Percentiles rank a stretch among this genome's conserved stretches.
Conservation (phyloP, 2,888 invertebrate genomes). For the Yponomeuta plumbellus region DNA sequence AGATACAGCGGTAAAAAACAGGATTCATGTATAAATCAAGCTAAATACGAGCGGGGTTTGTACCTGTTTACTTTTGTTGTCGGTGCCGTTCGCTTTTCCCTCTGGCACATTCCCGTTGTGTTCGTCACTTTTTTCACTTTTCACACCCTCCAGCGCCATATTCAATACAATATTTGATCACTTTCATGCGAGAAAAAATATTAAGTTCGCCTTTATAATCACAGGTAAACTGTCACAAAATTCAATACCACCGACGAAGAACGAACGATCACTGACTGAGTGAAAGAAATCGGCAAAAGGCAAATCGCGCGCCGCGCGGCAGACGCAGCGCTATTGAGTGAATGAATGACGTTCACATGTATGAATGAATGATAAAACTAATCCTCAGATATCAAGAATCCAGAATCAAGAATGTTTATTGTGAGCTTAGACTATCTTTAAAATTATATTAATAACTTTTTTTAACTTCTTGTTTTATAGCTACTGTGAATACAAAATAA, state of each 20-base stretch:
- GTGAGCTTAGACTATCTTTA: no score
- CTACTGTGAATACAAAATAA: background rate
- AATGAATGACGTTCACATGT: background rate
- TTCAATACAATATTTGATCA: slow-evolving; percentile 62
- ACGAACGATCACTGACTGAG: slow-evolving; percentile 23
- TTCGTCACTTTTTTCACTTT: slow-evolving; percentile 74
- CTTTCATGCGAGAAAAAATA: slow-evolving; percentile 63
- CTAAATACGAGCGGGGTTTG: background rate
- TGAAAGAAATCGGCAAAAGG: no score
- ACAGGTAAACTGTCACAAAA: slow-evolving; percentile 50
- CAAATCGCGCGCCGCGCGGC: background rate
- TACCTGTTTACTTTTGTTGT: slow-evolving; percentile 78
- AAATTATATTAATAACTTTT: no score
- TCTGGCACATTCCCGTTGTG: slow-evolving; percentile 71
- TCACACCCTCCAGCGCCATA: slow-evolving; percentile 75
- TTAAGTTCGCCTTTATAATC: slow-evolving; percentile 40
- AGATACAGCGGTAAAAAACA: background rate
- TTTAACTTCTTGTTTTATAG: no score
- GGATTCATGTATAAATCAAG: slow-evolving; percentile 1
- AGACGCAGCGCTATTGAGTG: background rate
- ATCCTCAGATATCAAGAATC: no score
- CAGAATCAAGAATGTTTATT: no score
- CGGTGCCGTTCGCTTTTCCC: slow-evolving; percentile 74
- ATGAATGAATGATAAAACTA: background rate
- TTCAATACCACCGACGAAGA: slow-evolving; percentile 58